Conservation (phyloP, 2,113 vertebrate genomes). For the Thamnophis sirtalis region DNA sequence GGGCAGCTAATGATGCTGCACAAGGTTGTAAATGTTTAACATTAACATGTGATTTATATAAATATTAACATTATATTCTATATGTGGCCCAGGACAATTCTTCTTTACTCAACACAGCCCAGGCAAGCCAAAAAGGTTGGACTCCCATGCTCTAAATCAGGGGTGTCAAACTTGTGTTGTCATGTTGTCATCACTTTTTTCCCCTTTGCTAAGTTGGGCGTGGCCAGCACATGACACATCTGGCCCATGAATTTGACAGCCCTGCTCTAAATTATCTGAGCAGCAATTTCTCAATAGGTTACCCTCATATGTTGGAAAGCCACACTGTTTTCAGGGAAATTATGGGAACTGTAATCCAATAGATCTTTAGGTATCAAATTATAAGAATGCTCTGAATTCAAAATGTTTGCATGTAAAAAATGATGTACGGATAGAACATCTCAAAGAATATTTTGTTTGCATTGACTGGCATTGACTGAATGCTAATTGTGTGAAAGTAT, state of each 20-base stretch:
- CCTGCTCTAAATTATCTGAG: not conserved
- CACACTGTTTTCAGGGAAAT: not conserved
- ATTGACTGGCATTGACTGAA: not conserved
- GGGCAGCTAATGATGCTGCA: not conserved
- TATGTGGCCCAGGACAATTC: not conserved
- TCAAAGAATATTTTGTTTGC: not conserved
- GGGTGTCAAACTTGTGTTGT: no score
- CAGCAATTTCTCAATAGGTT: not conserved
- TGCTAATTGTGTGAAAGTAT: not conserved
- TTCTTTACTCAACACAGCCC: not conserved
- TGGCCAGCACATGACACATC: no score
- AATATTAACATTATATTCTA: not conserved
- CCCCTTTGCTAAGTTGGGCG: no score
- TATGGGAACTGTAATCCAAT: not conserved
- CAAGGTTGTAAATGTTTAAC: not conserved
- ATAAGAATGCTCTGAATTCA: not conserved
- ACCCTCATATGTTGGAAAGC: not conserved
- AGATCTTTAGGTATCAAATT: not conserved
- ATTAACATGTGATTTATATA: not conserved
- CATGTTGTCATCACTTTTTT: no score
- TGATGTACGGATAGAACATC: not conserved
- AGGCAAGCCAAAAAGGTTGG: not conserved
- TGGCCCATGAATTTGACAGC: no score
- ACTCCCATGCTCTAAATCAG: not conserved
- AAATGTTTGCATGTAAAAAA: not conserved